phyloP scores from a whole-genome alignment of 2,113 vertebrate species.

The Rynchops niger region DNA sequence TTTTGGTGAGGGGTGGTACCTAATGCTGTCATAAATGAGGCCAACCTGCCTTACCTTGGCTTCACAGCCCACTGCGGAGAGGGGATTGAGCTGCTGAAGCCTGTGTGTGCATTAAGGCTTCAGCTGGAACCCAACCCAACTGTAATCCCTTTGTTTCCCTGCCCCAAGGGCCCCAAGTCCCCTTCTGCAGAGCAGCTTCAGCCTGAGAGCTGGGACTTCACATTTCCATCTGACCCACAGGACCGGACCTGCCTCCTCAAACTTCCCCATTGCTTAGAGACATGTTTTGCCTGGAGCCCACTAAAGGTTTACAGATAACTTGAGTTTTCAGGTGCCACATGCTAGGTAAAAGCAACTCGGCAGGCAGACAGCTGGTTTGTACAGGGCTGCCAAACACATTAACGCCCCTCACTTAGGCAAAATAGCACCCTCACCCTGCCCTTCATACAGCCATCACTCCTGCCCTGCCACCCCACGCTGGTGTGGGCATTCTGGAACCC shows the following conservation, averaged over 20 bases:
- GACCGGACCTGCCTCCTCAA: not conserved
- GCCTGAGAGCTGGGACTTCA: not conserved
- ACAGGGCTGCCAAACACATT: not conserved
- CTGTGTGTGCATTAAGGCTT: not conserved
- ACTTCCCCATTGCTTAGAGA: not conserved
- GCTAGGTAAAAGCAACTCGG: not conserved
- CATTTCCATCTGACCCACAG: not conserved
- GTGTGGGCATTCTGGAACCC: accelerated
- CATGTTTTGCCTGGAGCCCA: not conserved
- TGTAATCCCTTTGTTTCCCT: not conserved
- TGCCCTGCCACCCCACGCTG: accelerated
- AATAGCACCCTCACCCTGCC: not conserved
- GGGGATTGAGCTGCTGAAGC: not conserved
- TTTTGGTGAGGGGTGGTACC: not conserved
- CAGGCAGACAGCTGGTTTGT: not conserved
- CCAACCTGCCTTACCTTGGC: not conserved
- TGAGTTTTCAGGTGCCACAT: not conserved
- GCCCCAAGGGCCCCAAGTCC: no score
- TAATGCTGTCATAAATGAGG: not conserved
- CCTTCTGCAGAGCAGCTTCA: not conserved
- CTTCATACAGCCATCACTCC: not conserved
- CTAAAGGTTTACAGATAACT: not conserved
- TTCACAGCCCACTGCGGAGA: not conserved
- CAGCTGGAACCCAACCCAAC: not conserved
- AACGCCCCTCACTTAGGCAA: not conserved